Evolutionary conservation across 2,113 vertebrate genomes (phyloP).

Genomic region (Phasianus colchicus): DNA sequence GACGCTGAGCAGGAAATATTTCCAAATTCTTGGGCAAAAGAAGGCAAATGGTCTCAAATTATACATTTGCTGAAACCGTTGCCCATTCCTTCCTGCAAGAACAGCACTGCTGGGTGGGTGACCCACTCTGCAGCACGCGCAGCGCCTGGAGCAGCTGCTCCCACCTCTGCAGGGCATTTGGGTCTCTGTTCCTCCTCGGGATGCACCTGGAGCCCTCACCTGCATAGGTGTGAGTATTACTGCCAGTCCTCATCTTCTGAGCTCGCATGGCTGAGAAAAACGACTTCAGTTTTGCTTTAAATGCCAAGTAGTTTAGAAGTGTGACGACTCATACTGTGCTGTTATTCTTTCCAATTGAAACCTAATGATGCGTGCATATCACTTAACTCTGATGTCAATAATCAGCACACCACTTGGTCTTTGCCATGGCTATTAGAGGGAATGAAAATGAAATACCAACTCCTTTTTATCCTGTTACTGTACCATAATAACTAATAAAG

Average conservation of each 20-base stretch:
- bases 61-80: background rate
- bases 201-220: slow-evolving; percentile 32
- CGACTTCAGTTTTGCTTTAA: slow-evolving; percentile 36
- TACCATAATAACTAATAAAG: slow-evolving; percentile 61
- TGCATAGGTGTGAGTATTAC: background rate
- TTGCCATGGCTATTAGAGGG: slow-evolving; percentile 30
- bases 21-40: background rate
- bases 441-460: slow-evolving; percentile 44
- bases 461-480: slow-evolving; percentile 40
- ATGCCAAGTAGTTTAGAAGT: slow-evolving; percentile 53
- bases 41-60: background rate
- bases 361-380: slow-evolving; percentile 40
- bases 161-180: background rate
- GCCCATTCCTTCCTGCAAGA: background rate
- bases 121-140: background rate
- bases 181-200: background rate
- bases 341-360: slow-evolving; percentile 56
- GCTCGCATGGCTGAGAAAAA: slow-evolving; percentile 41
- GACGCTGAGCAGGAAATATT: background rate
- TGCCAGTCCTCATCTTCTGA: slow-evolving; percentile 22
- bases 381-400: slow-evolving; percentile 53
- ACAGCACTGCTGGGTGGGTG: background rate
- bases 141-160: background rate
- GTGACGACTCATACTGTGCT: slow-evolving; percentile 60
- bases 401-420: slow-evolving; percentile 33